Evolutionary conservation across 2,888 invertebrate genomes (phyloP).

Genomic region (Syrphus vitripennis): DNA sequence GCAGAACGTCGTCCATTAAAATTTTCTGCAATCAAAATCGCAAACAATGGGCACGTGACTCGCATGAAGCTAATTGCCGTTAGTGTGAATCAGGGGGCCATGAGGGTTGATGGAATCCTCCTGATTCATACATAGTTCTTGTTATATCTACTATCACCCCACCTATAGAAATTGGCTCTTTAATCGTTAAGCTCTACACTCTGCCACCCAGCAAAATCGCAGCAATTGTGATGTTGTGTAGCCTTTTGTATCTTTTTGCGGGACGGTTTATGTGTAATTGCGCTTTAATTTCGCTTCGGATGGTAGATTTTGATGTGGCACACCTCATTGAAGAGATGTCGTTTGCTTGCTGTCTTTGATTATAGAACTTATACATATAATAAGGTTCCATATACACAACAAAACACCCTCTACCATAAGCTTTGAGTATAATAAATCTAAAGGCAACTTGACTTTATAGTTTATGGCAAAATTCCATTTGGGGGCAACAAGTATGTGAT

Average conservation of each 20-base stretch:
- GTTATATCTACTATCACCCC: neutral
- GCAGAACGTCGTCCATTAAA: conserved; percentile 73
- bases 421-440: conserved; percentile 11
- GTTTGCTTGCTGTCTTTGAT: too few relatives aligned
- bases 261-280: conserved; percentile 54
- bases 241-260: conserved; percentile 46
- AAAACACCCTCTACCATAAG: neutral
- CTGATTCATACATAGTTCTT: conserved; percentile 8
- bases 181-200: conserved; percentile 28
- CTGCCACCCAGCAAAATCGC: conserved; percentile 10
- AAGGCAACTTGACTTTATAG: conserved; percentile 12
- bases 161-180: conserved; percentile 21
- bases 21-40: conserved; percentile 74
- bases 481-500: conserved; percentile 65
- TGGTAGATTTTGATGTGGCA: conserved; percentile 48
- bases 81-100: conserved; percentile 68
- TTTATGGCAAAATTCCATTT: conserved; percentile 47
- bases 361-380: too few relatives aligned
- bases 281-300: conserved; percentile 52
- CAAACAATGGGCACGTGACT: conserved; percentile 75
- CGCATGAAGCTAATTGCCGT: conserved; percentile 74
- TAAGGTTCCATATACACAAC: neutral
- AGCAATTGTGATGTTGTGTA: neutral
- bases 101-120: neutral
- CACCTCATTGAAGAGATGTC: conserved; percentile 51